Evolutionary conservation across 2,113 vertebrate genomes (phyloP).

Genomic region (Ellobius talpinus): DNA sequence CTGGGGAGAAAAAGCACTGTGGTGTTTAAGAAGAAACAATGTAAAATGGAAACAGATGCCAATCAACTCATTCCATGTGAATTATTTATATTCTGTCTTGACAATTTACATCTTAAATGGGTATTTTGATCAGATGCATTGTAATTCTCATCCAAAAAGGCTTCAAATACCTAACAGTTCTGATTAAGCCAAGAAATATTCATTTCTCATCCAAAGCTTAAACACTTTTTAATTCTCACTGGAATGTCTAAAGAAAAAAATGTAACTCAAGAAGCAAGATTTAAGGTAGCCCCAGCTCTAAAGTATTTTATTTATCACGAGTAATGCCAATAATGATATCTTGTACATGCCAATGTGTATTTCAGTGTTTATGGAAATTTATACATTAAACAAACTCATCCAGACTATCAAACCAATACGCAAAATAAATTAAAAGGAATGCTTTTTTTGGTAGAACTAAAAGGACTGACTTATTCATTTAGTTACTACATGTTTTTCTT

Average conservation of each 20-base stretch:
- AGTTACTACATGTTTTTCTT: background rate
- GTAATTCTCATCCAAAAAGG: background rate
- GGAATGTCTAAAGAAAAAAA: background rate
- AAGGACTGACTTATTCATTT: background rate
- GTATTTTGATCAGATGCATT: background rate
- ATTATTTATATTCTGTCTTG: background rate
- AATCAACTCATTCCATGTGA: background rate
- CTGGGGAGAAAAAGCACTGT: background rate
- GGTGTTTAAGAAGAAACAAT: background rate
- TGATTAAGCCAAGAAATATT: background rate
- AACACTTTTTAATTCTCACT: background rate
- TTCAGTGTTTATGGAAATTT: background rate
- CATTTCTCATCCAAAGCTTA: slow-evolving; percentile 13
- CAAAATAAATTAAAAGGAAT: background rate
- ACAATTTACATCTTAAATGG: slow-evolving; percentile 38
- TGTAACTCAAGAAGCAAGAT: background rate
- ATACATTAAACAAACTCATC: slow-evolving; percentile 5
- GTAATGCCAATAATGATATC: background rate
- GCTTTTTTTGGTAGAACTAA: background rate
- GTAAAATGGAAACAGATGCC: slow-evolving; percentile 32
- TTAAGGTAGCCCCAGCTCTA: background rate
- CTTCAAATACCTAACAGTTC: background rate
- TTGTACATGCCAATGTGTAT: background rate
- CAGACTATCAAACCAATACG: background rate
- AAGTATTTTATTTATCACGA: background rate